Conservation (phyloP, 2,113 vertebrate species). For the Nibea albiflora region DNA sequence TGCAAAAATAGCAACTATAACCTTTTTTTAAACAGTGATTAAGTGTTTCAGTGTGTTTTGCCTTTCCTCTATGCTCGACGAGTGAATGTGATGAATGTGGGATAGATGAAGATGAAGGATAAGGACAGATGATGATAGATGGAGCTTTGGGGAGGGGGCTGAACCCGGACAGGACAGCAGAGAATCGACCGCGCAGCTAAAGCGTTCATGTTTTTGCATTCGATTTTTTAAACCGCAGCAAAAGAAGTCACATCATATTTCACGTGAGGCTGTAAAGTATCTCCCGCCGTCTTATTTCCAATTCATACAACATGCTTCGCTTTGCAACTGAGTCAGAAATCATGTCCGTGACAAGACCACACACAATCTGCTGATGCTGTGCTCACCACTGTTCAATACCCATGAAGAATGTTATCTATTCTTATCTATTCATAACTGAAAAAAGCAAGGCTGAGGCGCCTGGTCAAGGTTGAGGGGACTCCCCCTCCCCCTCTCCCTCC, state of each 20-base stretch:
- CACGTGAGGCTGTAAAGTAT: not conserved
- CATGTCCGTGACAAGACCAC: conserved; percentile 49
- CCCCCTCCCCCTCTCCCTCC: conserved; percentile 11
- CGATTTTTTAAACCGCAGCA: not conserved
- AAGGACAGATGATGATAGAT: conserved; percentile 42
- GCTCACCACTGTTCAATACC: conserved; percentile 48
- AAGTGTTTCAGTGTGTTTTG: not conserved
- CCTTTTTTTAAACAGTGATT: not conserved
- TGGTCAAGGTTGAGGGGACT: conserved; percentile 72
- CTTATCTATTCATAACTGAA: conserved; percentile 72
- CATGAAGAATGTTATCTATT: conserved; percentile 69
- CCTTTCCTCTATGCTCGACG: conserved; percentile 10
- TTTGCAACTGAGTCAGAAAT: conserved; percentile 43
- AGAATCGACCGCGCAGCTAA: not conserved
- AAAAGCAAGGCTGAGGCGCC: conserved; percentile 46
- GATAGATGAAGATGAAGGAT: conserved; percentile 20
- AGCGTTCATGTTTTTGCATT: not conserved
- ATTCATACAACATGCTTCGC: conserved; percentile 4
- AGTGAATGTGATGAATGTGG: conserved; percentile 34
- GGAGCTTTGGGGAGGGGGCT: not conserved
- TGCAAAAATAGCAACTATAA: not conserved
- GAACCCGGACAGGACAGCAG: not conserved
- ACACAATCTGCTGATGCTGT: conserved; percentile 35
- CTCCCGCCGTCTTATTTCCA: not conserved
- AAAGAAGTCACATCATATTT: not conserved